These are phyloP conservation scores for Marasmarcha lunaedactyla DNA, from an alignment of 2,888 invertebrate species.

Conservation along the genomic window DNA sequence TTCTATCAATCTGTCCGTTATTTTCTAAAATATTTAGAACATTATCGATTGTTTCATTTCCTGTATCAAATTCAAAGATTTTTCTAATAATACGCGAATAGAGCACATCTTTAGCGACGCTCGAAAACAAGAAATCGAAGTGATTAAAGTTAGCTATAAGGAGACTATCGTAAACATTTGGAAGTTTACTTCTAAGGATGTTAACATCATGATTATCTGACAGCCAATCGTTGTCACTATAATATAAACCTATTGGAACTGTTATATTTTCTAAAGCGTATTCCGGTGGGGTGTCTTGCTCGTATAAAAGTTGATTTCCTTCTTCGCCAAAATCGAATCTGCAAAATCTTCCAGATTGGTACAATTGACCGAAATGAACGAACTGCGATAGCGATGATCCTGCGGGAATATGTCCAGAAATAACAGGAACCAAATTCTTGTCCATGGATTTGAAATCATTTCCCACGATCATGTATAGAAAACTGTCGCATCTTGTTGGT, in stretches of 20 bases:
- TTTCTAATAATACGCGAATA: conserved; percentile 49
- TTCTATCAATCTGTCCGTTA: too few relatives aligned
- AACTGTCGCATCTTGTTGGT: conserved; percentile 27
- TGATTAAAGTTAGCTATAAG: conserved; percentile 72
- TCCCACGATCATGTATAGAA: conserved; percentile 30
- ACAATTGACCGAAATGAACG: conserved; percentile 46
- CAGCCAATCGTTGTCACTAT: conserved; percentile 48
- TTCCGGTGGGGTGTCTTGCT: conserved; percentile 33
- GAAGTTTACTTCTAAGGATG: conserved; percentile 38
- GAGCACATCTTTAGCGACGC: conserved; percentile 58
- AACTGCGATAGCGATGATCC: conserved; percentile 67
- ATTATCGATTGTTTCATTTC: too few relatives aligned
- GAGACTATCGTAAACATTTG: conserved; percentile 56
- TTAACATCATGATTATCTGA: conserved; percentile 61
- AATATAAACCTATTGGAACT: conserved; percentile 37
- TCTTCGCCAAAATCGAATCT: conserved; percentile 34
- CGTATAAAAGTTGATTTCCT: conserved; percentile 48
- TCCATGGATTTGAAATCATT: conserved; percentile 26
- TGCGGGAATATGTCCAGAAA: conserved; percentile 72
- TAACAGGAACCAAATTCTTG: conserved; percentile 66
- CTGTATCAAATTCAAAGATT: neutral
- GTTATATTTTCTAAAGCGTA: conserved; percentile 32
- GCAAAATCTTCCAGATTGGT: conserved; percentile 35
- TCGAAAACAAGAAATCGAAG: conserved; percentile 75
- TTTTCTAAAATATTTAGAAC: too few relatives aligned